Base-by-base conservation (phyloP, 2,888 invertebrate species). In the Drosophila quinaria region DNA sequence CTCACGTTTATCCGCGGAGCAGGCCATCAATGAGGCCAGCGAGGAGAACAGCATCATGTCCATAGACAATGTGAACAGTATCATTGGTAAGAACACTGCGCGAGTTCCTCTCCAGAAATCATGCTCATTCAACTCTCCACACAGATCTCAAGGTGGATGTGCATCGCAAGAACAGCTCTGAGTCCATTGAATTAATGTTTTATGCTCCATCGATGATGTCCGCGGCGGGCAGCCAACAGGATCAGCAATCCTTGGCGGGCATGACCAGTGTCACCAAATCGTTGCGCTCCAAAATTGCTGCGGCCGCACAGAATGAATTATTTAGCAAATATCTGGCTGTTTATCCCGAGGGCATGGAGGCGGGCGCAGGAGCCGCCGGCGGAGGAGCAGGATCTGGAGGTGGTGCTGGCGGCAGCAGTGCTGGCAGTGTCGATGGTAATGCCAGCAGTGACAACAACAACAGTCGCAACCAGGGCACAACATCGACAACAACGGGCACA, bases 91-190 rank as follows among this genome's bases (percentile, higher is more conserved):
- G 13, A 2, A 0, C 6, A 5, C 13, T 5, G 25, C n/a, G 25
- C 6, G 8, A 8, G 29, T n/a, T 37, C 37, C 6, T n/a, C 37
- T 31, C 10, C 10, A 31, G 31, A 10, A 31, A 9, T 31, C 9
- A 1, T 3, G 9, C 31, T 37, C 6, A n/a, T n/a, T 13, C 35
- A 6, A 2, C 65, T 13, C 29, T 8, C 1, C 29, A 29, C 29
- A 10, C 92, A 95, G 97, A 98, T 94, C 94, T 98, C 82, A 97
- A 97, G 94, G 98, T 97, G 67, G 98, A 98, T 93, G 97, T 98
- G 60, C 98, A 98, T 93, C 95, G 97, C 66, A 97, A 97, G 92
- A 97, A 97, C 92, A 97, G 97, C 90, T 97, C 97, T 0, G 97
- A 97, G 92, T 97, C 97, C 74, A 96, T 96, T 81, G 96, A 96